Percentiles rank a stretch among this genome's conserved stretches.
phyloP scores from a whole-genome alignment of 2,797 vertebrate genomes.

The Babyrousa celebensis region DNA sequence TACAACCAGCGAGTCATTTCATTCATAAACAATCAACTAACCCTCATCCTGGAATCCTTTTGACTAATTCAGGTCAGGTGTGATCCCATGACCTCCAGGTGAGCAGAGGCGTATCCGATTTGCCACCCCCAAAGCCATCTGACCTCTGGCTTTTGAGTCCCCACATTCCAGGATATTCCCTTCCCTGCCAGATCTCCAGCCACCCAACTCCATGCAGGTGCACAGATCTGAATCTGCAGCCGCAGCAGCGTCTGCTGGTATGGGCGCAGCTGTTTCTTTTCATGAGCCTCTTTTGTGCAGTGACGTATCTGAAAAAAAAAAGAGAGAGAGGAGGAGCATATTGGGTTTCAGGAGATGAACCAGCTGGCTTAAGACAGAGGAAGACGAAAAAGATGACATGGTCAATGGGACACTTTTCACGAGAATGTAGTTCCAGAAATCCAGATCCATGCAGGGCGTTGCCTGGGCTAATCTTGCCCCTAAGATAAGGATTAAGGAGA shows the following conservation, averaged over 20 bases:
- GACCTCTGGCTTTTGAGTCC: conserved; percentile 61
- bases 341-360: conserved; percentile 87
- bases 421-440: conserved; percentile 83
- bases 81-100: conserved; percentile 75
- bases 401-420: conserved; percentile 80
- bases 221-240: conserved; percentile 70
- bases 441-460: conserved; percentile 53
- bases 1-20: conserved; percentile 79
- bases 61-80: conserved; percentile 82
- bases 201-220: conserved; percentile 80
- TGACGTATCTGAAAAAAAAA: conserved; percentile 72
- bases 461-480: conserved; percentile 80
- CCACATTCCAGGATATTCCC: conserved; percentile 39
- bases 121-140: conserved; percentile 72
- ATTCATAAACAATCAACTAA: conserved; percentile 72
- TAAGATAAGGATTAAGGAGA: conserved; percentile 80
- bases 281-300: conserved; percentile 82
- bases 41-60: conserved; percentile 72
- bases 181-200: conserved; percentile 68
- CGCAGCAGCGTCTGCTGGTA: conserved; percentile 79
- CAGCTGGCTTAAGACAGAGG: conserved; percentile 80
- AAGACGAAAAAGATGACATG: conserved; percentile 73
- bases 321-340: not conserved
- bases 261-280: conserved; percentile 80
- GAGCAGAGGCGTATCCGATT: conserved; percentile 71